Evolutionary conservation across 2,888 invertebrate genomes (phyloP).

Genomic region (Nymphalis polychloros): DNA sequence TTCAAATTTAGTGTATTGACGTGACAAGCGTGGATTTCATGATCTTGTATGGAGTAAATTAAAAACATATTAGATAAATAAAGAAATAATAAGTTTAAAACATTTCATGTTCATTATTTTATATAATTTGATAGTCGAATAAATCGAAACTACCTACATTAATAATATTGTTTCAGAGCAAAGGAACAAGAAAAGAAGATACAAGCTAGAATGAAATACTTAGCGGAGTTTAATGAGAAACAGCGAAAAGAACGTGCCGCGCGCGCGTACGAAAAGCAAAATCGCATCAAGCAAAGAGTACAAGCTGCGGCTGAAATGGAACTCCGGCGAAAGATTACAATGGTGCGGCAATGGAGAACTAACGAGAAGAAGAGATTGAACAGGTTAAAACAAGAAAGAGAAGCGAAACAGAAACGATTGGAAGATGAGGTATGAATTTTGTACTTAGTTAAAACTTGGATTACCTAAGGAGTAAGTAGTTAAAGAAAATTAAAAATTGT

Average conservation of each 20-base stretch:
- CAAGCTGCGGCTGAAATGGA: conserved; percentile 74
- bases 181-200: conserved; percentile 70
- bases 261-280: conserved; percentile 60
- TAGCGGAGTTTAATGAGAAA: conserved; percentile 65
- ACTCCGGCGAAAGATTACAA: conserved; percentile 69
- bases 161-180: conserved; percentile 49
- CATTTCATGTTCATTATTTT: too few relatives aligned
- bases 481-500: too few relatives aligned
- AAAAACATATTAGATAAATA: too few relatives aligned
- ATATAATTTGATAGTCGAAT: too few relatives aligned
- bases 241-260: conserved; percentile 61
- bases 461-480: too few relatives aligned
- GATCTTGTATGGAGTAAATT: too few relatives aligned
- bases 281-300: conserved; percentile 67
- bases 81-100: too few relatives aligned
- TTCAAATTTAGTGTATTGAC: too few relatives aligned
- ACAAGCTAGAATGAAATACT: conserved; percentile 62
- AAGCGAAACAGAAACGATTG: conserved; percentile 52
- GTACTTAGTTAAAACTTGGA: background rate
- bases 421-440: conserved; percentile 58
- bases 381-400: conserved; percentile 61
- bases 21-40: too few relatives aligned
- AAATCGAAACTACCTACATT: too few relatives aligned
- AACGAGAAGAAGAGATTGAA: conserved; percentile 69
- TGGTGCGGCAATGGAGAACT: conserved; percentile 70